A percentile compares a stretch with the other conserved stretches of the same genome.
phyloP scores from a whole-genome alignment of 92 coral and sea anemone species.

The Paramuricea clavata region DNA sequence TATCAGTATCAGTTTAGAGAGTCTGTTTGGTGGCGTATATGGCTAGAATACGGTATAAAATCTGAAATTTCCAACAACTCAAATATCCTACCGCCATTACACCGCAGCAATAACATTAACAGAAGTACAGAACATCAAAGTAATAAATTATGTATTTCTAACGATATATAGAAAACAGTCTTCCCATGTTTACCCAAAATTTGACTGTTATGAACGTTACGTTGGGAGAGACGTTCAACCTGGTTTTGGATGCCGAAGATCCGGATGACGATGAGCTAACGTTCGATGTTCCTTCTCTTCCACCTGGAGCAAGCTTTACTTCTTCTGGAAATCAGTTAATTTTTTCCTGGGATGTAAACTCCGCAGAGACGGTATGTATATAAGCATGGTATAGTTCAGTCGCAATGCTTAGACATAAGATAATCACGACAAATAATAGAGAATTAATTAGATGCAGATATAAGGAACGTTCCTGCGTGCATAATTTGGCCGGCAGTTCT shows the following conservation, averaged over 20 bases:
- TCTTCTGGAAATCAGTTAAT: not conserved
- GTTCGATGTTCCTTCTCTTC: slow-evolving; percentile 16
- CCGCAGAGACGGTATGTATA: slow-evolving; percentile 39
- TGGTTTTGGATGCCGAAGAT: slow-evolving; percentile 62
- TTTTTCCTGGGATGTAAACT: slow-evolving; percentile 35
- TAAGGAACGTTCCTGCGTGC: no score
- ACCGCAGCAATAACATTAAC: not conserved
- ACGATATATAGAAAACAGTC: slow-evolving; percentile 57
- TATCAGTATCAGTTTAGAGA: no score
- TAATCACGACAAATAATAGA: not conserved
- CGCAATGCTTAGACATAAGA: no score
- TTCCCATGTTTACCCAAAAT: slow-evolving; percentile 65
- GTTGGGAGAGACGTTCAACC: slow-evolving; percentile 24
- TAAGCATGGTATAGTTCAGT: not conserved
- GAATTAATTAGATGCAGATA: no score
- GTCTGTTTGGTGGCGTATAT: no score
- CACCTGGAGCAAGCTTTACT: slow-evolving; percentile 13
- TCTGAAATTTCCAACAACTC: no score
- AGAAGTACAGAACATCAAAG: not conserved
- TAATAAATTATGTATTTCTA: not conserved
- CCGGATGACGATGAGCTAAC: slow-evolving; percentile 56
- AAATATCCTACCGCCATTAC: no score
- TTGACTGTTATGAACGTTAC: slow-evolving; percentile 44
- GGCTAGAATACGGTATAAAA: no score
- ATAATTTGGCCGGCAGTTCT: no score